Evolutionary conservation across 2,888 invertebrate genomes (phyloP), one percentile per base, ranked within the genome.

Genomic region (Fragum sueziense): DNA sequence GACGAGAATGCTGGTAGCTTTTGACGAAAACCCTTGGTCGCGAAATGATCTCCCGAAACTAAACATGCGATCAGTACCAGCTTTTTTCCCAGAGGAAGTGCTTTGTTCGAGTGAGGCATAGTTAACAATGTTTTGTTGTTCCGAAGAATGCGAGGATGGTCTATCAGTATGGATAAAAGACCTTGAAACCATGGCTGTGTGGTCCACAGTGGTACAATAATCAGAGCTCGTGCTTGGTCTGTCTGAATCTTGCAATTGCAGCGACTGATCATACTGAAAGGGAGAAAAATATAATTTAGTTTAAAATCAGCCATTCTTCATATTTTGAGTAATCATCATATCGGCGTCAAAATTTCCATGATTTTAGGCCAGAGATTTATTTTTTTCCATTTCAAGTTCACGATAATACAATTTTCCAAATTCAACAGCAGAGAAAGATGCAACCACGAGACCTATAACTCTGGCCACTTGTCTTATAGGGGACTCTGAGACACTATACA

Each of bases 221-320:
- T 34, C 14, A 77, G 20, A 11, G 59, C 67, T 25, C n/a, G 17
- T 20, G 76, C 71, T 47, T 27, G 17, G 67, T 71, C 65, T 37
- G 6, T 52, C 25, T 34, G 37, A 33, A 69, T 72, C 41, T 77
- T 77, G 25, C 25, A 47, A 59, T 72, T 33, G 51, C 77, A 77
- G 31, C 77, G 31, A 31, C 25, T 31, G 1, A 77, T 41, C 25
- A 68, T 22, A 68, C 77, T 77, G 73, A 77, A 77, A 76, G 71
- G 77, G 25, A 27, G 25, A 69, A 77, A 77, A n/a, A 73, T 34
- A 68, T 72, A 72, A 41, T 14, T 1, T 22, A 7, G 54, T 22
- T 65, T 20, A 54, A 71, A 57, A 0, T 33, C 7, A 51, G 25
- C 27, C 82, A 75, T 76, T 59, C 70, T 69, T 74, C 54, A 74